phyloP scores from a whole-genome alignment of 1,140 invertebrate genomes.

The Drosophila pseudoobscura region DNA sequence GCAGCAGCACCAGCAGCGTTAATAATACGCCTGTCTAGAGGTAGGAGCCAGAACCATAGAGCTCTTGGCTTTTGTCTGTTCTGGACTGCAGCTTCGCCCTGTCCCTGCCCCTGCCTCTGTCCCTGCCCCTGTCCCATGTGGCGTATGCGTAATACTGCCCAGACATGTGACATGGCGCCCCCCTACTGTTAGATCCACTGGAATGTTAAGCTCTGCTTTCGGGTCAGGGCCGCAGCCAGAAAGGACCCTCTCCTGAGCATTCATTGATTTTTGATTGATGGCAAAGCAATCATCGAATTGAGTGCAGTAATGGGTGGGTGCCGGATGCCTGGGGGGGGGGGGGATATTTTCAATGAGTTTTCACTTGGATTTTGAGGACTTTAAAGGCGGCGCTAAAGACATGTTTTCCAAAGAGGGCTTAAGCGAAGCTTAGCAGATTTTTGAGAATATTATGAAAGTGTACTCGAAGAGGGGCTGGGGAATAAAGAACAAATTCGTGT shows the following conservation, averaged over 20 bases:
- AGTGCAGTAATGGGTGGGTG: neutral
- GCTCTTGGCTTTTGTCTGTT: conserved; percentile 34
- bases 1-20: conserved; percentile 55
- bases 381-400: neutral
- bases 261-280: conserved; percentile 37
- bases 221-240: conserved; percentile 21
- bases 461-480: too few species aligned
- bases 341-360: conserved; percentile 28
- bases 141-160: conserved; percentile 70
- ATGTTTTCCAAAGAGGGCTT: too few species aligned
- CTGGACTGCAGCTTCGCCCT: conserved; percentile 1
- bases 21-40: conserved; percentile 73
- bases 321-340: too few species aligned
- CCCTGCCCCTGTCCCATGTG: conserved; percentile 38
- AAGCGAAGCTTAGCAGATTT: too few species aligned
- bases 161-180: conserved; percentile 46
- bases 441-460: too few species aligned
- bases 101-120: neutral
- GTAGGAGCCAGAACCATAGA: conserved; percentile 24
- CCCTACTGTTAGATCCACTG: conserved; percentile 15
- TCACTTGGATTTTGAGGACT: conserved; percentile 6
- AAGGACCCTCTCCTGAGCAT: conserved; percentile 11
- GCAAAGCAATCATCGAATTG: conserved; percentile 33
- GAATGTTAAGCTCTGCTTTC: conserved; percentile 21
- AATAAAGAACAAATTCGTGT: too few species aligned